Base-by-base conservation (phyloP, 2,797 vertebrate genomes). In the Neosalanx taihuensis region DNA sequence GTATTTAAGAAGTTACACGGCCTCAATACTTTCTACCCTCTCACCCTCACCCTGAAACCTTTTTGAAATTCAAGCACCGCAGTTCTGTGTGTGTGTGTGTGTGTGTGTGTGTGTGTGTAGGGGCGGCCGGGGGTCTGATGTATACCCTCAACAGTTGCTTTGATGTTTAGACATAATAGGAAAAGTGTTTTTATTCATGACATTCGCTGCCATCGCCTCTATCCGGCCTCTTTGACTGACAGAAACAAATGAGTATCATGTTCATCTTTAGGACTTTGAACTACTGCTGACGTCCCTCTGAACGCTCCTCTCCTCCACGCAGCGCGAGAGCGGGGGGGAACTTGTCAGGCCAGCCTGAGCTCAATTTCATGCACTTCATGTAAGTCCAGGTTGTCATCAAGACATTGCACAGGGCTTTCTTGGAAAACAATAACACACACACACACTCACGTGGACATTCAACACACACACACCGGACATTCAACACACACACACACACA, bases 201-300 rank as follows among this genome's bases (percentile, higher is more conserved):
- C 58, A n/a, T 68, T 63, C 17, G 62, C 60, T 71, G 72, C 62
- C 4, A 3, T 68, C 70, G 76, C 70, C 1, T 72, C n/a, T 81
- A 71, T 49, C 69, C 66, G 74, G 7, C 18, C 71, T 77, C 64
- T 79, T 57, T 89, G 90, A 92, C 76, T 86, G 91, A 89, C 85
- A 81, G 83, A 84, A 90, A 89, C 89, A 90, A 92, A 91, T 89
- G 84, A 91, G 85, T 85, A 85, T 77, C 81, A 56, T 89, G 87
- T 91, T 88, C 81, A 82, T 89, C 79, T 85, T 10, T 3, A 57
- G 76, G 74, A 72, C 70, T 84, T 80, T 78, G 75, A 88, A 76
- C 77, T 69, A 29, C 60, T 59, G 75, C 83, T 80, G 70, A 29
- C 80, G 79, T 81, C 81, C 72, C 81, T 82, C 6, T 65, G 49